Percentiles rank a stretch among this genome's conserved stretches.
phyloP scores from a whole-genome alignment of 92 coral and sea anemone species.

The Muricea muricata region DNA sequence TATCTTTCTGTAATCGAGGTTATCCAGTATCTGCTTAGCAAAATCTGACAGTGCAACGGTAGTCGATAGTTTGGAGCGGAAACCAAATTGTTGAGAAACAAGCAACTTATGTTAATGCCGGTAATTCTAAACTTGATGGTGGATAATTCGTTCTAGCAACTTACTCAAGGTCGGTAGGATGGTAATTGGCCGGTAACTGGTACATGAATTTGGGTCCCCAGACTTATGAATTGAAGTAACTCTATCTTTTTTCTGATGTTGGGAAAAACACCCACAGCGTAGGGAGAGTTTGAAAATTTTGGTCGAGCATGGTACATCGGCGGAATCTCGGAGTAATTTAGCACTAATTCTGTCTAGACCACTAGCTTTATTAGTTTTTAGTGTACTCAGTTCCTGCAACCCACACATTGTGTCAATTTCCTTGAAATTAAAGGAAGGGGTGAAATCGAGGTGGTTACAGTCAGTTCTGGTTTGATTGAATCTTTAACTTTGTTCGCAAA shows the following conservation, averaged over 20 bases:
- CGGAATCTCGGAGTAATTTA: too few relatives aligned
- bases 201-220: constrained; percentile 8
- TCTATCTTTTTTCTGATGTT: background rate
- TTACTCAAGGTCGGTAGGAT: constrained; percentile 23
- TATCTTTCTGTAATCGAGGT: too few relatives aligned
- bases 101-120: constrained; percentile 9
- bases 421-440: too few relatives aligned
- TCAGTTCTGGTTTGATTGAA: too few relatives aligned
- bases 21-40: too few relatives aligned
- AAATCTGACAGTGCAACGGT: too few relatives aligned
- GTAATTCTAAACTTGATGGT: constrained; percentile 25
- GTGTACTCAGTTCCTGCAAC: too few relatives aligned
- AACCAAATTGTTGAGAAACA: constrained; percentile 14
- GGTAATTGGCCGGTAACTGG: constrained; percentile 36
- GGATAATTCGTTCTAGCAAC: constrained; percentile 24
- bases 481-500: too few relatives aligned
- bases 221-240: constrained; percentile 37
- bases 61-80: constrained; percentile 21
- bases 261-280: background rate
- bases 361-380: too few relatives aligned
- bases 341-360: too few relatives aligned
- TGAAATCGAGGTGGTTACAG: too few relatives aligned
- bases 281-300: constrained; percentile 14
- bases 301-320: background rate
- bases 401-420: too few relatives aligned